These are phyloP conservation scores for Drosophila siamana DNA, from an alignment of 2,888 invertebrate species.

Conservation along the genomic window DNA sequence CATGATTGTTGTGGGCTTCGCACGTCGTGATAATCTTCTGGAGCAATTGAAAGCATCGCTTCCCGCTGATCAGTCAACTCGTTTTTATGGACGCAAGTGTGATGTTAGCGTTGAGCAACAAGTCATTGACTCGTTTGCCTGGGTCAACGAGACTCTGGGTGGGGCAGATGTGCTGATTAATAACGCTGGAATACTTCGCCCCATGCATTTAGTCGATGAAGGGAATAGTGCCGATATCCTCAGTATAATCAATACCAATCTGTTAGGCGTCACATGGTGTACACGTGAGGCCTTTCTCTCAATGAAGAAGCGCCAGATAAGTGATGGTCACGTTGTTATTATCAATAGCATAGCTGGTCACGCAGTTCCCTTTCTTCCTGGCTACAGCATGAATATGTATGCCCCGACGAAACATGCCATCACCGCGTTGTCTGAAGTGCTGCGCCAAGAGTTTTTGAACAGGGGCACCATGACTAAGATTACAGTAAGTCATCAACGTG, in stretches of 20 bases:
- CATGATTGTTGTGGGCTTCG: constrained; percentile 85
- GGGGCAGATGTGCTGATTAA: constrained; percentile 87
- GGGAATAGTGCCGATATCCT: constrained; percentile 66
- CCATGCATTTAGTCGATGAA: constrained; percentile 43
- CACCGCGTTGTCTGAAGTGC: constrained; percentile 74
- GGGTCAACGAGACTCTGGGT: constrained; percentile 86
- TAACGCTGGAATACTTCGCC: constrained; percentile 85
- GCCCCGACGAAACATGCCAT: constrained; percentile 79
- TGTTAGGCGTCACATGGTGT: constrained; percentile 85
- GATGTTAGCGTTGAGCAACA: constrained; percentile 87
- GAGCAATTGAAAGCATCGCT: constrained; percentile 64
- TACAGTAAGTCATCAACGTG: constrained; percentile 54
- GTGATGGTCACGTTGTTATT: constrained; percentile 86
- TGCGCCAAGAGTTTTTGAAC: constrained; percentile 79
- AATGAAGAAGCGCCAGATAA: constrained; percentile 83
- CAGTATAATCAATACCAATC: constrained; percentile 85
- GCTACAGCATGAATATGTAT: constrained; percentile 75
- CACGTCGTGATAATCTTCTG: constrained; percentile 85
- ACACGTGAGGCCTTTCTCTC: constrained; percentile 85
- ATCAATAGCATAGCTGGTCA: constrained; percentile 84
- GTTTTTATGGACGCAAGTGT: constrained; percentile 85
- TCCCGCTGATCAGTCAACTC: constrained; percentile 53
- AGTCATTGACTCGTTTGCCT: constrained; percentile 86
- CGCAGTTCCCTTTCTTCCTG: constrained; percentile 61
- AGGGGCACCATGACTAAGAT: constrained; percentile 69